phyloP scores from a whole-genome alignment of 2,113 vertebrate species.

The Entosphenus tridentatus region DNA sequence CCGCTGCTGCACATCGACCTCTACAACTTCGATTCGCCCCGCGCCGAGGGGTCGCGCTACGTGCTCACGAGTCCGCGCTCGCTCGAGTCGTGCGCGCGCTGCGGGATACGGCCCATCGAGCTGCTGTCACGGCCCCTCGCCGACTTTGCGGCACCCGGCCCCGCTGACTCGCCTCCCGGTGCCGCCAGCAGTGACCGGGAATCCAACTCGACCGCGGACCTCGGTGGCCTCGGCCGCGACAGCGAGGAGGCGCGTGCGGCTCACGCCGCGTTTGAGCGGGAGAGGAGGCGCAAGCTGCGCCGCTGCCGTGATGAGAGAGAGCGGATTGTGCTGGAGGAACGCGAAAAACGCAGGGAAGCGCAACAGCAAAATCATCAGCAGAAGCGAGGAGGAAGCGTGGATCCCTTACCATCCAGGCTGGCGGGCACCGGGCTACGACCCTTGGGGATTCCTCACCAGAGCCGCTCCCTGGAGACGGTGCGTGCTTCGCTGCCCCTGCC shows the following conservation, averaged over 20 bases:
- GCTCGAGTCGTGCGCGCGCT: constrained; percentile 79
- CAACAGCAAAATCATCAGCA: too few species aligned
- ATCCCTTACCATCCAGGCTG: too few species aligned
- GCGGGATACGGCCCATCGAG: constrained; percentile 74
- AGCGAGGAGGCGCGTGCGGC: constrained; percentile 14
- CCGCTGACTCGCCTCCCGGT: constrained; percentile 70
- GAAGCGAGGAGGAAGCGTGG: too few species aligned
- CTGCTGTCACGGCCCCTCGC: constrained; percentile 45
- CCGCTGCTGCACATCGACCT: constrained; percentile 67
- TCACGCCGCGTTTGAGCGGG: constrained; percentile 63
- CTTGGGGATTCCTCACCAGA: too few species aligned
- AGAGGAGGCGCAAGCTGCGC: constrained; percentile 53
- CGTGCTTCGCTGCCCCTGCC: too few species aligned
- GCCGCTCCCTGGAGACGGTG: too few species aligned
- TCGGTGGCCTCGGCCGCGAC: too few species aligned
- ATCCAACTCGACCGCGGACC: too few species aligned
- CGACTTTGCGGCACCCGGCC: constrained; percentile 57
- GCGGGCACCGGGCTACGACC: too few species aligned
- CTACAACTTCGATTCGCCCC: constrained; percentile 68
- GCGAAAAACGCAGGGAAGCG: constrained; percentile 24
- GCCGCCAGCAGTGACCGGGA: constrained; percentile 26
- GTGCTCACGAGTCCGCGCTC: constrained; percentile 85
- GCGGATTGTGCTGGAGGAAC: constrained; percentile 58
- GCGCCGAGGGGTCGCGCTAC: constrained; percentile 77
- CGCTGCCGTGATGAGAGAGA: constrained; percentile 71